Percentiles rank a stretch among this genome's conserved stretches.
phyloP scores from a whole-genome alignment of 1,140 invertebrate genomes.

The Apis florea region DNA sequence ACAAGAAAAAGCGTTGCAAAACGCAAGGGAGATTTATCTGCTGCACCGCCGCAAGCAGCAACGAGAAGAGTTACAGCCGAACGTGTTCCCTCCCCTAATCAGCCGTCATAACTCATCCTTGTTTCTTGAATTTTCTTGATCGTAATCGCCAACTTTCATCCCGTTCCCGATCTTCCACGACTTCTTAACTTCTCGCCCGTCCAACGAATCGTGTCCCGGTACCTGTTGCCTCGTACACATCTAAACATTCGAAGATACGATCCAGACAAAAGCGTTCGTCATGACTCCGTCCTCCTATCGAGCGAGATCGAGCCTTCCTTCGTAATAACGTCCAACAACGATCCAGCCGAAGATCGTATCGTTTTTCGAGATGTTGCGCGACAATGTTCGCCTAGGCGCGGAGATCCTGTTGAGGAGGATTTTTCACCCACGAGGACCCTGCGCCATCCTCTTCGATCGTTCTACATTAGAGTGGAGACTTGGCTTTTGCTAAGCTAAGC shows the following conservation, averaged over 20 bases:
- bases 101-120: slow-evolving; percentile 10
- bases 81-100: neutral
- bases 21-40: too few relatives aligned
- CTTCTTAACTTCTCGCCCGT: neutral
- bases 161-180: slow-evolving; percentile 2
- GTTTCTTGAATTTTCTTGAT: slow-evolving; percentile 33
- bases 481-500: slow-evolving; percentile 17
- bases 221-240: slow-evolving; percentile 26
- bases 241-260: slow-evolving; percentile 45
- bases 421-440: neutral
- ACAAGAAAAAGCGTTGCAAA: too few relatives aligned
- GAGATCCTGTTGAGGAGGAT: neutral
- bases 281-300: slow-evolving; percentile 37
- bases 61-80: neutral
- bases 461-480: slow-evolving; percentile 6
- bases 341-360: slow-evolving; percentile 43
- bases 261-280: slow-evolving; percentile 46
- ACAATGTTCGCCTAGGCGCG: slow-evolving; percentile 26
- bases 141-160: slow-evolving; percentile 40
- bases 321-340: slow-evolving; percentile 26
- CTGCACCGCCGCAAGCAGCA: neutral
- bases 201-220: slow-evolving; percentile 14
- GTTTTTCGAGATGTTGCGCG: neutral
- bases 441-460: slow-evolving; percentile 26
- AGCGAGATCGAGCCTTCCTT: neutral